Percentiles rank a stretch among this genome's conserved stretches.
Evolutionary conservation across 2,888 invertebrate species (phyloP).

Genomic region (Acleris sparsana): DNA sequence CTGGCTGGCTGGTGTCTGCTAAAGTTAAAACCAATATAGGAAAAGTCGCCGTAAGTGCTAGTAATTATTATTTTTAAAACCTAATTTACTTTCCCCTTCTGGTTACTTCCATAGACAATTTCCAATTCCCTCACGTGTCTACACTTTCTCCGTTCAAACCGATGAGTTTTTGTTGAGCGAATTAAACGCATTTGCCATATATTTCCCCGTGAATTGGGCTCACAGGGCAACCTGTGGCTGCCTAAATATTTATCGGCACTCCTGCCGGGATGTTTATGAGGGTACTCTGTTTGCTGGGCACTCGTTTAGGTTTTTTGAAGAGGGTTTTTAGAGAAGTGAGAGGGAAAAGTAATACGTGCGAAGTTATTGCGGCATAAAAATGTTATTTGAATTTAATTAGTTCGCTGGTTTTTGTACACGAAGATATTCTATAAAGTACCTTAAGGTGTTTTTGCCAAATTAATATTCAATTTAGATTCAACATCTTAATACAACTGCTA

Average conservation of each 20-base stretch:
- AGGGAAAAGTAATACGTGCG: conserved; percentile 12
- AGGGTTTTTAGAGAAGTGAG: conserved; percentile 17
- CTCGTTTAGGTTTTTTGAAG: conserved; percentile 25
- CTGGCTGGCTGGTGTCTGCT: no score
- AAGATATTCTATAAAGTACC: no score
- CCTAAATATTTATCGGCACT: conserved; percentile 54
- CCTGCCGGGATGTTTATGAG: conserved; percentile 48
- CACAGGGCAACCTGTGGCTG: conserved; percentile 44
- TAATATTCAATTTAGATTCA: no score
- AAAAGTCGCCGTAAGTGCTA: no score
- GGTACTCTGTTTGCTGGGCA: conserved; percentile 12
- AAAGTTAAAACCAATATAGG: no score
- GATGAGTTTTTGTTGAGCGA: conserved; percentile 45
- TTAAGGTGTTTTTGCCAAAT: no score
- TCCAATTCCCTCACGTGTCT: neutral
- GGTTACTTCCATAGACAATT: no score
- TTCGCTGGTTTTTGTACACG: no score
- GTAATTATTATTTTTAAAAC: no score
- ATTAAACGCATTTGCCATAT: conserved; percentile 54
- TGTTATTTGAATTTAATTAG: no score
- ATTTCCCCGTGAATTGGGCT: conserved; percentile 42
- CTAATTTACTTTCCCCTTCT: no score
- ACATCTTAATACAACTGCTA: no score
- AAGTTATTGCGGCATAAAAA: neutral
- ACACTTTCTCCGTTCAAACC: neutral